Conservation (phyloP, 92 coral and sea anemone species). For the Porites divaricata region DNA sequence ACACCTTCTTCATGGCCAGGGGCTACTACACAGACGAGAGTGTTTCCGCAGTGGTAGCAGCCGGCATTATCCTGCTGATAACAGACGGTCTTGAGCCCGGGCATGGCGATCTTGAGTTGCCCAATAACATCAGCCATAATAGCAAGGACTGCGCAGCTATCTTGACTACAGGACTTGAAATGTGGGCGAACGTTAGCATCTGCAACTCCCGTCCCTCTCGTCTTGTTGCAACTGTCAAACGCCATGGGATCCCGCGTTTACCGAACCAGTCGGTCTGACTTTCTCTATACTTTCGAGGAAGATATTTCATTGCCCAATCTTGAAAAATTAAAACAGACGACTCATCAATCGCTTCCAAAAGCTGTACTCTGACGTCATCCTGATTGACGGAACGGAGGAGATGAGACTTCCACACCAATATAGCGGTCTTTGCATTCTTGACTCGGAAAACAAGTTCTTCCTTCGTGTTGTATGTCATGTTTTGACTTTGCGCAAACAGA, state of each 20-base stretch:
- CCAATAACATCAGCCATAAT: constrained; percentile 40
- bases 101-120: constrained; percentile 25
- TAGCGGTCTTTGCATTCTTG: constrained; percentile 36
- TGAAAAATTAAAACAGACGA: background rate
- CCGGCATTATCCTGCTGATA: constrained; percentile 40
- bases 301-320: background rate
- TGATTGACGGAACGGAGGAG: constrained; percentile 37
- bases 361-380: background rate
- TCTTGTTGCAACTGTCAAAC: constrained; percentile 41
- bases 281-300: no score
- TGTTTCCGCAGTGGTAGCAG: constrained; percentile 25
- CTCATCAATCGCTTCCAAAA: background rate
- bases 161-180: constrained; percentile 36
- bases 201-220: constrained; percentile 14
- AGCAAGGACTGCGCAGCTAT: constrained; percentile 35
- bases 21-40: constrained; percentile 23
- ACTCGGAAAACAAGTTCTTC: constrained; percentile 54
- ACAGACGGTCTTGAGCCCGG: constrained; percentile 4
- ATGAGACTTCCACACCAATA: constrained; percentile 12
- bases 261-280: constrained; percentile 22
- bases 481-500: constrained; percentile 26
- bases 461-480: background rate
- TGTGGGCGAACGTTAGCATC: constrained; percentile 30
- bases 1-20: constrained; percentile 31
- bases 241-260: constrained; percentile 50